These are phyloP conservation scores for Leuciscus idus DNA, from an alignment of 2,113 vertebrate genomes.

Conservation along the genomic window DNA sequence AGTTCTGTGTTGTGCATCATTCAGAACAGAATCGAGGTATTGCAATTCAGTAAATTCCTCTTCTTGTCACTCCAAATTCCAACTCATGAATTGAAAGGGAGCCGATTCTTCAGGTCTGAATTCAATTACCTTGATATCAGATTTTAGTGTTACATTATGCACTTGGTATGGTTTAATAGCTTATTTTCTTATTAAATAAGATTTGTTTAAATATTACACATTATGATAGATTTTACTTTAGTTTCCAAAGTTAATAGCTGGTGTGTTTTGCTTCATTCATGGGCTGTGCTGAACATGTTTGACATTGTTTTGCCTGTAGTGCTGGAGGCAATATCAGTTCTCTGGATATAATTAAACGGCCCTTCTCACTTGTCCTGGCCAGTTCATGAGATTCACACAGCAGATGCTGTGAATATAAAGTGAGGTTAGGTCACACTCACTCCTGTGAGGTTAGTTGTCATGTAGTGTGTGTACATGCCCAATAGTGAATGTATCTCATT, in stretches of 20 bases:
- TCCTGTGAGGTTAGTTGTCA: neutral
- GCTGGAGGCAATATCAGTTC: constrained; percentile 62
- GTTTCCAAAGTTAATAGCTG: neutral
- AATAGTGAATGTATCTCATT: too few species aligned
- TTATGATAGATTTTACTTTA: neutral
- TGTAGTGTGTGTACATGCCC: too few species aligned
- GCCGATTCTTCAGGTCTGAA: neutral
- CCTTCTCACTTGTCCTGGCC: constrained; percentile 73
- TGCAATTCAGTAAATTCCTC: too few species aligned
- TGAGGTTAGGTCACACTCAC: constrained; percentile 8
- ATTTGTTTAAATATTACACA: neutral
- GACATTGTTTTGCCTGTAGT: constrained; percentile 67
- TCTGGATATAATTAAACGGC: constrained; percentile 71
- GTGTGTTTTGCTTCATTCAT: neutral
- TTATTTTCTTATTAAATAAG: neutral
- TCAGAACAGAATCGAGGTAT: neutral
- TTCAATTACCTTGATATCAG: neutral
- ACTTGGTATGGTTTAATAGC: neutral
- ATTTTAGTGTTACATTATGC: neutral
- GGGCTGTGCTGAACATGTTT: neutral
- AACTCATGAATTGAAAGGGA: too few species aligned
- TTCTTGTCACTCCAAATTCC: too few species aligned
- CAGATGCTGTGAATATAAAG: constrained; percentile 69
- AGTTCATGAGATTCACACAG: constrained; percentile 73
- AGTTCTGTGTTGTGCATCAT: neutral